These are phyloP conservation scores for Lepilemur septentrionalis DNA, from an alignment of 2,797 vertebrate genomes.

Conservation along the genomic window DNA sequence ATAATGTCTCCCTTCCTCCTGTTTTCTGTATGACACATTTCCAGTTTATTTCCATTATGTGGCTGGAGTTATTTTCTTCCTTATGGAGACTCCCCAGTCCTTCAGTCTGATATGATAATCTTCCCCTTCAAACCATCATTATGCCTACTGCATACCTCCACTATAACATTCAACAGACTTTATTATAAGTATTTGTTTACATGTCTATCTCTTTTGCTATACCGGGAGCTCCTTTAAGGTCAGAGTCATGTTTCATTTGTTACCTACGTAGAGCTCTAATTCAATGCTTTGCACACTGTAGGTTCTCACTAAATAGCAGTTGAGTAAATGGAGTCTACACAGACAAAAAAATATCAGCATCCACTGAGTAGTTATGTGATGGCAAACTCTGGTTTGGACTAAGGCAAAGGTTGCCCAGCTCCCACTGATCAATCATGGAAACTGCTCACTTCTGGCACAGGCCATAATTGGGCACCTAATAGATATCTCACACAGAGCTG, in stretches of 20 bases:
- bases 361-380: not conserved
- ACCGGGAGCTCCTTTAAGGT: not conserved
- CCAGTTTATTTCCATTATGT: not conserved
- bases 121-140: not conserved
- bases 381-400: slow-evolving; percentile 7
- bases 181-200: not conserved
- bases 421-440: not conserved
- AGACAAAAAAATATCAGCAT: slow-evolving; percentile 4
- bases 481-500: slow-evolving; percentile 48
- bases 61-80: not conserved
- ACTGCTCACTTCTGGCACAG: slow-evolving; percentile 13
- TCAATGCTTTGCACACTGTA: not conserved
- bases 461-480: slow-evolving; percentile 45
- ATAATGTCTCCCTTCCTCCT: not conserved
- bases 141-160: not conserved
- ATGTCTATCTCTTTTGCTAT: not conserved
- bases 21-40: not conserved
- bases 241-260: not conserved
- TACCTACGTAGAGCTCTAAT: not conserved
- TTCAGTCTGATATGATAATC: not conserved
- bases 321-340: not conserved
- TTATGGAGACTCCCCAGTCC: not conserved
- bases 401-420: not conserved
- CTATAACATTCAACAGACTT: not conserved
- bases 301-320: not conserved